Conservation (phyloP, 1,140 invertebrate species). For the Melanaphis sacchari region DNA sequence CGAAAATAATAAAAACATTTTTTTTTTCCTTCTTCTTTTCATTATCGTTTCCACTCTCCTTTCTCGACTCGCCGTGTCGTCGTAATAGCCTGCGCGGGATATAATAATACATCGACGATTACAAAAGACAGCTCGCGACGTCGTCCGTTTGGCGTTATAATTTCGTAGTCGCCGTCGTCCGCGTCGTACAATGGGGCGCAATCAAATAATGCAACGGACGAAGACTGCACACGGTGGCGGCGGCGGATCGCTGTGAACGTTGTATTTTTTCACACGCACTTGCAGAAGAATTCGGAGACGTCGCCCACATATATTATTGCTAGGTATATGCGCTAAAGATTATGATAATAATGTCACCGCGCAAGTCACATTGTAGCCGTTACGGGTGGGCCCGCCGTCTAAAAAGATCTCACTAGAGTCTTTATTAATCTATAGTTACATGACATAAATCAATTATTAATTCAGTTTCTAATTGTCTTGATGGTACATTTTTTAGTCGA, state of each 20-base stretch:
- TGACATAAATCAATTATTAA: neutral
- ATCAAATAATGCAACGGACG: neutral
- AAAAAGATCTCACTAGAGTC: neutral
- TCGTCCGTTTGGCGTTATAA: neutral
- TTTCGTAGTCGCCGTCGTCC: neutral
- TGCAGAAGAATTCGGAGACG: neutral
- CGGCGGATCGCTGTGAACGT: neutral
- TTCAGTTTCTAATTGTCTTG: neutral
- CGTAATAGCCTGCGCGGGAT: neutral
- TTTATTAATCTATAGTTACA: neutral
- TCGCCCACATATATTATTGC: neutral
- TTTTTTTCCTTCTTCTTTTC: neutral
- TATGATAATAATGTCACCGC: neutral
- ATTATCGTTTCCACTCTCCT: neutral
- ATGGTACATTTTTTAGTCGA: neutral
- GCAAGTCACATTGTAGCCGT: neutral
- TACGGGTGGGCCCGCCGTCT: neutral
- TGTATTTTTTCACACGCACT: neutral
- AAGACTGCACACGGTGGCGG: neutral
- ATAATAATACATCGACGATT: neutral
- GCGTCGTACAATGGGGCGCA: neutral
- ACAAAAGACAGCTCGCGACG: neutral
- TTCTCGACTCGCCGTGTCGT: neutral
- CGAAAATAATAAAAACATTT: conserved; percentile 11
- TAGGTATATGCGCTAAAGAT: neutral